These are phyloP conservation scores for Sphaerophoria taeniata DNA, from an alignment of 2,888 invertebrate species.

Conservation along the genomic window DNA sequence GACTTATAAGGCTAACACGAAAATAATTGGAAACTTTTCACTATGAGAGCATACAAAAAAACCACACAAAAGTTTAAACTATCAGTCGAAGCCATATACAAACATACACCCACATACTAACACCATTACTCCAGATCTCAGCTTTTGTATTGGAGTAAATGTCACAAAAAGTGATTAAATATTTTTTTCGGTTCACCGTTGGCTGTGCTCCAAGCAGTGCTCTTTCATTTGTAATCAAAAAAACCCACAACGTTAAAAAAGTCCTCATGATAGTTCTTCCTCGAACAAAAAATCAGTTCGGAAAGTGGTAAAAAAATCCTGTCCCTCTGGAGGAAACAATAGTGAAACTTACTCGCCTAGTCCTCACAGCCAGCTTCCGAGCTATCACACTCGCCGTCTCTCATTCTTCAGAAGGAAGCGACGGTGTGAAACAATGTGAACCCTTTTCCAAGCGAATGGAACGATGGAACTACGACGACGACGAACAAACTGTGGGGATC, in stretches of 20 bases:
- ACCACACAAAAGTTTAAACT: conserved; percentile 14
- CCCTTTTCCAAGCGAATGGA: neutral
- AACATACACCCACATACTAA: neutral
- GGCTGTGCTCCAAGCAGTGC: conserved; percentile 13
- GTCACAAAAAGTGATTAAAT: conserved; percentile 66
- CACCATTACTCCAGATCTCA: no score
- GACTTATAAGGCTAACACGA: conserved; percentile 48
- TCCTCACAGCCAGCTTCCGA: neutral
- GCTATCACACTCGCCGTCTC: neutral
- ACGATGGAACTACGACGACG: neutral
- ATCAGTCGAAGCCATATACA: neutral
- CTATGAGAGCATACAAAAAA: neutral
- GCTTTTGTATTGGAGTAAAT: conserved; percentile 44
- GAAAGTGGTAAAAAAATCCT: conserved; percentile 14
- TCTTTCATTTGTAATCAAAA: conserved; percentile 2
- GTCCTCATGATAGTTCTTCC: conserved; percentile 28
- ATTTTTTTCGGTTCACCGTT: conserved; percentile 48
- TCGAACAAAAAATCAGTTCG: conserved; percentile 15
- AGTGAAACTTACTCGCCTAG: conserved; percentile 30
- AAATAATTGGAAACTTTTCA: conserved; percentile 66
- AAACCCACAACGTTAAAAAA: conserved; percentile 7
- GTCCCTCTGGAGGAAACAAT: conserved; percentile 55
- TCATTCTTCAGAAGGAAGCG: conserved; percentile 16
- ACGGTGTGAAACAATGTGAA: conserved; percentile 48
- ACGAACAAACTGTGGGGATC: neutral